Evolutionary conservation across 2,888 invertebrate species (phyloP), one percentile per base, ranked within the genome.

Genomic region (Phaonia tiefii): DNA sequence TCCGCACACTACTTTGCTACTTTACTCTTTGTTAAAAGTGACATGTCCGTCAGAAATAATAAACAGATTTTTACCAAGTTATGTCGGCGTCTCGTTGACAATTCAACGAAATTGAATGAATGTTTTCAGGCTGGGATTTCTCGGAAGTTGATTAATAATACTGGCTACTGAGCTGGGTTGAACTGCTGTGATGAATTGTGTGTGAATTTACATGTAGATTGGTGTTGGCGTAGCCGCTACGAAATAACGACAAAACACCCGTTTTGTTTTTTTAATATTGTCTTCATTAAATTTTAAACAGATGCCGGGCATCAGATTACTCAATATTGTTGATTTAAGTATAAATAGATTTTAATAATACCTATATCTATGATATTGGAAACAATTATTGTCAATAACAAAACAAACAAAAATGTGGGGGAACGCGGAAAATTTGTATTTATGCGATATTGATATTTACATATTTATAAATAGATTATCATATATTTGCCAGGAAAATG

Each of bases 71-170:
- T 44, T 44, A 11, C 63, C 31, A 31, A 31, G 31, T 44, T 49
- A 13, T 20, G 37, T 26, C 2, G 13, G 5, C 42, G 22, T 44
- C 63, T 42, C 13, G 42, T 22, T 42, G 11, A 22, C 39, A 42
- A 42, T 63, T 63, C 63, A 2, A 42, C 11, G 20, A 39, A 63
- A 63, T 25, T 13, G 13, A 25, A 56, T 37, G 71, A 44, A 75
- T 81, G 75, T 80, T 67, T 63, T 54, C 51, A 22, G 2, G 8
- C n/a, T 46, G 67, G 71, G 26, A 75, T 81, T 81, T 81, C 77
- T 78, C 67, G 71, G 81, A 81, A 81, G 58, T 65, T 66, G 76
- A 76, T 80, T 80, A 76, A 76, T 80, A 73, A 80, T 74, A 54
- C 37, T 46, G 65, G 58, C 70, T 73, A 60, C 65, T 51, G 58